Evolutionary conservation across 1,140 invertebrate genomes (phyloP).

Genomic region (Drosophila grimshawi): DNA sequence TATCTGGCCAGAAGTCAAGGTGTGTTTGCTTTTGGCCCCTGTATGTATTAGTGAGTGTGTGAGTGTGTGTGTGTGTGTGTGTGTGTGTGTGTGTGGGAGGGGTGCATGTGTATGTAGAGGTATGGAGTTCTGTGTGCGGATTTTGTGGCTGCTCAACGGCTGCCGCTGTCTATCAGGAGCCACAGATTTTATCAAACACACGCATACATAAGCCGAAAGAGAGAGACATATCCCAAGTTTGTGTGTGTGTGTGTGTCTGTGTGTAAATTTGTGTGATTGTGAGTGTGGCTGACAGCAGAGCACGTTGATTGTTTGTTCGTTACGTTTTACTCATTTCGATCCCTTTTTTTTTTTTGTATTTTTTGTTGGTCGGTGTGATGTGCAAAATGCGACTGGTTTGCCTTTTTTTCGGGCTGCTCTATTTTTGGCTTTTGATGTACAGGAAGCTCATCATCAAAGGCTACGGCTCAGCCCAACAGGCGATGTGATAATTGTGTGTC

Average conservation of each 20-base stretch:
- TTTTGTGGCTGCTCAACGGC: slow-evolving; percentile 69
- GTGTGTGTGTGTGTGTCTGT: slow-evolving; percentile 66
- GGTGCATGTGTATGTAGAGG: not conserved
- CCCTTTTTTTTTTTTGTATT: slow-evolving; percentile 25
- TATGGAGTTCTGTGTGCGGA: slow-evolving; percentile 32
- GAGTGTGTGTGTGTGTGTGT: slow-evolving; percentile 21
- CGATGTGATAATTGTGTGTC: slow-evolving; percentile 75
- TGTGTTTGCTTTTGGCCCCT: slow-evolving; percentile 64
- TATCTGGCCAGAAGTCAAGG: slow-evolving; percentile 82
- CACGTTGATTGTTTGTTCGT: slow-evolving; percentile 72
- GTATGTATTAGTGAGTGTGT: not conserved
- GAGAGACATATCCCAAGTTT: slow-evolving; percentile 25
- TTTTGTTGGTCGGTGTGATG: slow-evolving; percentile 24
- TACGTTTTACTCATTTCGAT: slow-evolving; percentile 68
- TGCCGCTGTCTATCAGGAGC: slow-evolving; percentile 57
- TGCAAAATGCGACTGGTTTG: slow-evolving; percentile 30
- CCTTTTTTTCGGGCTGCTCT: slow-evolving; percentile 66
- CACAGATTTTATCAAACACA: slow-evolving; percentile 69
- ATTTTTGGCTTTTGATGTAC: slow-evolving; percentile 81
- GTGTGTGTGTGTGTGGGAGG: slow-evolving; percentile 24
- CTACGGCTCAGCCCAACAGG: slow-evolving; percentile 21
- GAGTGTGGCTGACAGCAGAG: slow-evolving; percentile 69
- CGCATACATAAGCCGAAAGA: slow-evolving; percentile 16
- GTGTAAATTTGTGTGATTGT: slow-evolving; percentile 54
- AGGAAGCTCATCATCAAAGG: slow-evolving; percentile 81